These are phyloP conservation scores for Phragmatobia fuliginosa DNA, from an alignment of 2,888 invertebrate species.

Conservation along the genomic window DNA sequence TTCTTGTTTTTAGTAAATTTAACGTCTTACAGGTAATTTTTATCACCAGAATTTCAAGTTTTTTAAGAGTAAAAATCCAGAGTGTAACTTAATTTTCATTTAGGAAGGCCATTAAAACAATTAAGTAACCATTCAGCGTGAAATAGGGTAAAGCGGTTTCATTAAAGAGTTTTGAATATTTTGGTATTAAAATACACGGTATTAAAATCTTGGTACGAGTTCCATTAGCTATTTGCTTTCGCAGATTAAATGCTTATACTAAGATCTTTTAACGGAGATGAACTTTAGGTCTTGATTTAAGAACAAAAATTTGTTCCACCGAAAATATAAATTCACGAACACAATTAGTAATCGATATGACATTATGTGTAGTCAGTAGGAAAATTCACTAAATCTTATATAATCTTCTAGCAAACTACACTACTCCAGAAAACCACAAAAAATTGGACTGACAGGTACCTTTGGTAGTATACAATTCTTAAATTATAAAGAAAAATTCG, in stretches of 20 bases:
- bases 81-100: slow-evolving; percentile 14
- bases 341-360: no score
- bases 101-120: slow-evolving; percentile 15
- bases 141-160: slow-evolving; percentile 4
- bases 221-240: neutral
- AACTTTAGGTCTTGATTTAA: neutral
- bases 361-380: neutral
- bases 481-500: neutral
- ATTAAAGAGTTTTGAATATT: slow-evolving; percentile 4
- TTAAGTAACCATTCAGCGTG: slow-evolving; percentile 14
- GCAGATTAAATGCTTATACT: neutral
- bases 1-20: slow-evolving; percentile 5
- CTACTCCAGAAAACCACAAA: neutral
- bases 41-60: neutral
- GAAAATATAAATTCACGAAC: neutral
- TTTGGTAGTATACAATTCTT: neutral
- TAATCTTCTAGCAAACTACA: neutral
- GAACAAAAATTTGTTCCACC: neutral
- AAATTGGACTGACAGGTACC: neutral
- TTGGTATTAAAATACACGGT: neutral
- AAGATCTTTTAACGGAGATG: neutral
- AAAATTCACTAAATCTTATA: neutral
- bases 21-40: slow-evolving; percentile 11
- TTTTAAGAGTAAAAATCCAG: slow-evolving; percentile 6
- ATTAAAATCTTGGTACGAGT: slow-evolving; percentile 3